Percentiles rank a stretch among this genome's conserved stretches.
Conservation (phyloP, 2,113 vertebrate species). For the Acinonyx jubatus region DNA sequence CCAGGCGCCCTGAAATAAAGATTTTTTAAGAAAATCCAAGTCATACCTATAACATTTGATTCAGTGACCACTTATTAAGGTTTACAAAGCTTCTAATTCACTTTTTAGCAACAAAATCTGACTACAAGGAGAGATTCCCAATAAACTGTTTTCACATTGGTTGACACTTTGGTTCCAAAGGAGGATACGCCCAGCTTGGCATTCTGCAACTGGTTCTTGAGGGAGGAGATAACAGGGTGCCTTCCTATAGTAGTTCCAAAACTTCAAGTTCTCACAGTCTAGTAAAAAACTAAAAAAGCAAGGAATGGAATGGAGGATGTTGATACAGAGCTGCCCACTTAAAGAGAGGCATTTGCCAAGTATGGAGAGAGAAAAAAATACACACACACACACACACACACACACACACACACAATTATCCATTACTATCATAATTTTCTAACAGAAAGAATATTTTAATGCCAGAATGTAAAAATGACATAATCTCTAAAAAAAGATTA, state of each 20-base stretch:
- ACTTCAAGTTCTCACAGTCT: background rate
- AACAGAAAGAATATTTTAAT: conserved; percentile 14
- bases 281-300: background rate
- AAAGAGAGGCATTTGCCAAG: background rate
- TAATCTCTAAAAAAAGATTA: background rate
- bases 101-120: conserved; percentile 5
- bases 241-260: background rate
- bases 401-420: background rate
- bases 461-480: background rate
- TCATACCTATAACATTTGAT: background rate
- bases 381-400: background rate
- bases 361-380: background rate
- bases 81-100: background rate
- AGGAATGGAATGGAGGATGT: background rate
- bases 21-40: background rate
- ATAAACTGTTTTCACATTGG: background rate
- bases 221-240: background rate
- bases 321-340: background rate
- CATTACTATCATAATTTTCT: background rate
- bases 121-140: background rate
- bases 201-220: background rate
- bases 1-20: background rate
- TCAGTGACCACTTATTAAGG: background rate
- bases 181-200: background rate
- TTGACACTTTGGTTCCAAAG: background rate